A percentile compares a stretch with the other conserved stretches of the same genome.
phyloP scores from a whole-genome alignment of 1,140 invertebrate genomes.

The Brachionus manjavacas region DNA sequence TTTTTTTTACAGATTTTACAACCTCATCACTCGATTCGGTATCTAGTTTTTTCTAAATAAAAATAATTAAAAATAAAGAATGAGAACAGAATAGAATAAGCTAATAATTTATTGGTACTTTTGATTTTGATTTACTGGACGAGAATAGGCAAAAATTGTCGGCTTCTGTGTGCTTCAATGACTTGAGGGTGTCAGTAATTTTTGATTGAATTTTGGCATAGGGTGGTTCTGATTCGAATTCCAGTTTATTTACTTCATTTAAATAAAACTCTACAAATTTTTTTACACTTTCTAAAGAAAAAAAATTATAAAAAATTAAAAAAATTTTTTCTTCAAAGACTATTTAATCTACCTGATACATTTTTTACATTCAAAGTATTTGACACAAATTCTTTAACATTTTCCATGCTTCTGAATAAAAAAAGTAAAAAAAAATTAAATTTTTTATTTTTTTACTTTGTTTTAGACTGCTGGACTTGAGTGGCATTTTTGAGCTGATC shows the following conservation, averaged over 20 bases:
- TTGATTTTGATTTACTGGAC: background rate
- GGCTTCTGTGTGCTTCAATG: background rate
- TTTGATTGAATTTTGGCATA: constrained; percentile 25
- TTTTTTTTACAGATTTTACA: background rate
- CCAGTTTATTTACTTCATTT: constrained; percentile 40
- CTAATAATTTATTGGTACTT: background rate
- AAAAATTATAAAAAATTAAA: background rate
- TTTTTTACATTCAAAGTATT: constrained; percentile 25
- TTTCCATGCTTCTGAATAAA: background rate
- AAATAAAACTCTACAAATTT: constrained; percentile 38
- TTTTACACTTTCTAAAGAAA: constrained; percentile 10
- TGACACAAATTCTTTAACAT: constrained; percentile 29
- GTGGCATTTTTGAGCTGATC: constrained; percentile 26
- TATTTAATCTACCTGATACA: constrained; percentile 23
- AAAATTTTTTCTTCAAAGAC: background rate
- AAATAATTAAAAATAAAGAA: no score
- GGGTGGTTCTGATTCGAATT: constrained; percentile 28
- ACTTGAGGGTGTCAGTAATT: background rate
- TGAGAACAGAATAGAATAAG: background rate
- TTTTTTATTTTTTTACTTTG: background rate
- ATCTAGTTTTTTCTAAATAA: background rate
- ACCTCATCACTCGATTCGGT: background rate
- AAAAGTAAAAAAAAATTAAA: background rate
- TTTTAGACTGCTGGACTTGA: constrained; percentile 28
- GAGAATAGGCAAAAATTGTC: constrained; percentile 6